Evolutionary conservation across 2,113 vertebrate species (phyloP), one percentile per base, ranked within the genome.

Genomic region (Entelurus aequoreus): DNA sequence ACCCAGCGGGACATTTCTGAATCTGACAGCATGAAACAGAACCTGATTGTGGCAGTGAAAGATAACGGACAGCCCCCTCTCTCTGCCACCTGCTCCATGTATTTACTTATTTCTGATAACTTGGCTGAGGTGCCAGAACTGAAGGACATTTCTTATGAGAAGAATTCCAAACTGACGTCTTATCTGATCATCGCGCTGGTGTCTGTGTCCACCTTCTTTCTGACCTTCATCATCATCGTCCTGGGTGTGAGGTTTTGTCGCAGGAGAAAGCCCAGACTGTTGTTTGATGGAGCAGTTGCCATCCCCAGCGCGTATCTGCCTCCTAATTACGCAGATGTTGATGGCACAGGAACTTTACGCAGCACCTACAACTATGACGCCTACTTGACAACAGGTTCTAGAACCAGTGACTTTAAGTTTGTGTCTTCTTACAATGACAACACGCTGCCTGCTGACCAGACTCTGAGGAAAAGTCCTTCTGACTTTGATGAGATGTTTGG

Each of bases 11-110:
- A 85, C 67, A 69, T 82, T 73, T 69, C 74, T 67, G 70, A 82
- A 55, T 72, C 62, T 65, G 88, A 89, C 5, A 65, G 58, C 0
- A 84, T 88, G 75, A 90, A 89, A 69, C 90, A 91, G 72, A 92
- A 79, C 52, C 78, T 91, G 1, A 68, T 89, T 51, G 79, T 85
- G 21, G 0, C 77, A 71, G 82, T 90, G 59, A 88, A 81, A 46
- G 90, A 88, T 74, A 87, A 87, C 65, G 73, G 86, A 67, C 79
- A 79, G 69, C 79, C 81, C 48, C 60, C 85, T 40, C 89, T 89
- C 11, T 94, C 92, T 7, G 86, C 88, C 68, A 92, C 90, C 12
- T 90, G 87, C 65, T 82, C 89, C 21, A 77, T 93, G 62, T 83
- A 80, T 64, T 75, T 93, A 66, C 76, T 93, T 0, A 68, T 75